Evolutionary conservation across 2,797 vertebrate species (phyloP).

Genomic region (Microctenopoma stevenorrisi): DNA sequence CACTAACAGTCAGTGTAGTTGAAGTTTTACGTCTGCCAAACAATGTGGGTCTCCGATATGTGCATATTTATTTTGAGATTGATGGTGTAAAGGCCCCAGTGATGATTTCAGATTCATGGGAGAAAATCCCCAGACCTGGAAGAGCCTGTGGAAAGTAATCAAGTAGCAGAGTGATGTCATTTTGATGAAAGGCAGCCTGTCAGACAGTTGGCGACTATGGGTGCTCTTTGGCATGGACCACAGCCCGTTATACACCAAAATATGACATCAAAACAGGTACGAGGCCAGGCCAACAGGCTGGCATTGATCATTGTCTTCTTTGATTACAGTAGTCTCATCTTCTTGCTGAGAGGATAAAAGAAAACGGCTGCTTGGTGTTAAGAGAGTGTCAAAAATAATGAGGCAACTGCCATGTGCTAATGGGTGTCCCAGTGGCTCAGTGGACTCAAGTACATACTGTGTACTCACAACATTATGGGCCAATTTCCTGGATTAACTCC

Average conservation of each 20-base stretch:
- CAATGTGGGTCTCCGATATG: conserved; percentile 44
- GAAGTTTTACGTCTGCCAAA: conserved; percentile 1
- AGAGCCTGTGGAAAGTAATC: conserved; percentile 81
- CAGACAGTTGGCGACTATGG: conserved; percentile 78
- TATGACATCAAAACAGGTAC: conserved; percentile 82
- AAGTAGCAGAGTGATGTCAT: conserved; percentile 83
- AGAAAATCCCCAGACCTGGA: conserved; percentile 78
- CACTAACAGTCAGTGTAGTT: no score
- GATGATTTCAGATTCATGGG: conserved; percentile 75
- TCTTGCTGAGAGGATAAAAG: conserved; percentile 66
- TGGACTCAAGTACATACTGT: conserved; percentile 33
- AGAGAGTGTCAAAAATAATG: conserved; percentile 73
- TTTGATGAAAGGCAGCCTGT: conserved; percentile 81
- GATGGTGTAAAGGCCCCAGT: conserved; percentile 63
- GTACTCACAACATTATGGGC: conserved; percentile 43
- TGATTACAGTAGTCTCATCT: conserved; percentile 77
- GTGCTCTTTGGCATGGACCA: conserved; percentile 69
- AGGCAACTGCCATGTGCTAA: conserved; percentile 49
- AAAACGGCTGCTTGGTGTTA: conserved; percentile 71
- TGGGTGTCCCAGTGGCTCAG: conserved; percentile 50
- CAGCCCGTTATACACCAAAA: conserved; percentile 68
- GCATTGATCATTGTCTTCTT: conserved; percentile 77
- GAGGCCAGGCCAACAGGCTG: conserved; percentile 72
- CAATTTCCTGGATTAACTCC: conserved; percentile 37
- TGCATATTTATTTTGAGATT: conserved; percentile 56